Evolutionary conservation across 2,888 invertebrate genomes (phyloP), one percentile per base, ranked within the genome.

Genomic region (Hirudinaria manillensis): DNA sequence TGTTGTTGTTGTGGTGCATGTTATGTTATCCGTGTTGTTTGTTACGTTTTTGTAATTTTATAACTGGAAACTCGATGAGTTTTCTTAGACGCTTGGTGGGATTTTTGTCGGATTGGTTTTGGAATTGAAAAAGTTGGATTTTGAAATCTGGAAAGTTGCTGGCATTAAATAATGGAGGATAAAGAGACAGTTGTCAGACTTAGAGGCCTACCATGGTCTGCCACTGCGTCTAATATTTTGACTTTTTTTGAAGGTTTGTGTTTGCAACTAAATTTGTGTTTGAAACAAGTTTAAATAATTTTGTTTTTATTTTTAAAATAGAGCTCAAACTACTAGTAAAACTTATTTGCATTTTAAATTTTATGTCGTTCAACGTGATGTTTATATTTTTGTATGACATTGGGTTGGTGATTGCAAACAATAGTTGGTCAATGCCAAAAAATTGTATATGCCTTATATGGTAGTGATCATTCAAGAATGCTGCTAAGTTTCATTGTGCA

Each of bases 201-300:
- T 75, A 88, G 94, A 76, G 94, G 94, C 19, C 86, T 94, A 78
- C 94, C 94, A 71, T 94, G 93, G 92, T 91, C 93, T n/a, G 92
- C 93, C 0, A 91, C 92, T 0, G 89, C 89, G 19, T 92, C 92
- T 77, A 93, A 94, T 84, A 90, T 94, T 74, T 86, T 91, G 68
- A 90, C 91, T 80, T 94, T 94, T 84, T 81, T 84, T 76, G 80
- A 80, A 79, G 83, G 84, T 84, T 79, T n/a, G 27, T 27, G 27
- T 19, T 55, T 16, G 32, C 55, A 51, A 13, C 45, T 45, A 16
- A 45, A 45, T 45, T 45, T 38, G 38, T 38, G 38, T 38, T 45
- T 16, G 16, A 45, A 45, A 32, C 61, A 29, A 68, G n/a, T 34
- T 4, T 68, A 34, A 10, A n/a, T 29, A 34, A 34, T 68, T 13